Percentiles rank a stretch among this genome's conserved stretches.
phyloP scores from a whole-genome alignment of 2,113 vertebrate species.

The Hyperopisus bebe region DNA sequence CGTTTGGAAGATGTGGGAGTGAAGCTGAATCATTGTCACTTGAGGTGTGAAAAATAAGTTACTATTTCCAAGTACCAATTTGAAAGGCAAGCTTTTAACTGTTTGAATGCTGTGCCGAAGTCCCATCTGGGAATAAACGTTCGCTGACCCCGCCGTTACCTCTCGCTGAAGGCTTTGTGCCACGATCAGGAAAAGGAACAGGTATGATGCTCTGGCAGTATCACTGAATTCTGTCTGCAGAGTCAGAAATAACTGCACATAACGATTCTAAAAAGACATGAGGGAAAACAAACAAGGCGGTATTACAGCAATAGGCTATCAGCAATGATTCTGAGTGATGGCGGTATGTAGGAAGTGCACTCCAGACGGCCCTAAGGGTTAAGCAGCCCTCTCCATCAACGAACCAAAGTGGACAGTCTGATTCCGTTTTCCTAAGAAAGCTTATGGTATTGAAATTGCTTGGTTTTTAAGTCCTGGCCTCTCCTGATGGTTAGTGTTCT shows the following conservation, averaged over 20 bases:
- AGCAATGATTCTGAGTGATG: slow-evolving; percentile 4
- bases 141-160: neutral
- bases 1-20: neutral
- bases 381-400: neutral
- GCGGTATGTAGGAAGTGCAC: neutral
- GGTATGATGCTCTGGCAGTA: neutral
- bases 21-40: neutral
- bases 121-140: neutral
- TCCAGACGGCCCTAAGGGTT: neutral
- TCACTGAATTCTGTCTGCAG: neutral
- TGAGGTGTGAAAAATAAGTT: slow-evolving; percentile 8
- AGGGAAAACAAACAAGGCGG: neutral
- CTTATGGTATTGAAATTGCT: neutral
- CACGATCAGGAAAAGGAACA: neutral
- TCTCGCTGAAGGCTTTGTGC: neutral
- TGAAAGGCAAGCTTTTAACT: neutral
- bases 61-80: neutral
- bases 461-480: neutral
- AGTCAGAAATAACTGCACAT: neutral
- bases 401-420: neutral
- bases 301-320: neutral
- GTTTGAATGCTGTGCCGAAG: neutral
- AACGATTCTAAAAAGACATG: neutral
- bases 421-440: too few species aligned
- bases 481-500: neutral